These are phyloP conservation scores for Bimastos eiseni DNA, from an alignment of 2,888 invertebrate genomes.

Conservation along the genomic window DNA sequence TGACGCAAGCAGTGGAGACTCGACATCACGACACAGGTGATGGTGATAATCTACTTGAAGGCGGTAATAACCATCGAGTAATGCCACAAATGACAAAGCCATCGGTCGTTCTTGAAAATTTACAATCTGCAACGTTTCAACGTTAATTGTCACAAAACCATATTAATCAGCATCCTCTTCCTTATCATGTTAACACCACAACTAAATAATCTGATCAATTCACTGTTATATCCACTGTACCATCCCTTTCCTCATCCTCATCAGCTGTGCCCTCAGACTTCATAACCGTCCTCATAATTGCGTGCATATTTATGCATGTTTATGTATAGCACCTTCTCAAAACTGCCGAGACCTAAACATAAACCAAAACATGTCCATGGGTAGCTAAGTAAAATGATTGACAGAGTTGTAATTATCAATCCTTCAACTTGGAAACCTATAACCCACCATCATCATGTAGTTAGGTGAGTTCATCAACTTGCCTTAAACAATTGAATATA, in stretches of 20 bases:
- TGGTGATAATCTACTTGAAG: slow-evolving; percentile 38
- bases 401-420: not conserved
- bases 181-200: not conserved
- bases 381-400: too few relatives aligned
- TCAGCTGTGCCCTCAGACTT: not conserved
- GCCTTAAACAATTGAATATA: not conserved
- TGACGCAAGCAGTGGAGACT: slow-evolving; percentile 31
- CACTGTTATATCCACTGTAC: too few relatives aligned
- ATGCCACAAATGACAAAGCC: slow-evolving; percentile 38
- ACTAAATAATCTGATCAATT: too few relatives aligned
- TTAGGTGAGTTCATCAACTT: not conserved
- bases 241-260: not conserved
- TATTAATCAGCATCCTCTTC: not conserved
- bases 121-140: not conserved
- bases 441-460: not conserved
- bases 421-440: not conserved
- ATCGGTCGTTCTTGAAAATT: not conserved
- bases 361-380: too few relatives aligned
- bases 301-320: too few relatives aligned
- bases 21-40: slow-evolving; percentile 33
- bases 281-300: not conserved
- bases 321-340: too few relatives aligned
- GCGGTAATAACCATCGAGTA: slow-evolving; percentile 41
- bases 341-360: too few relatives aligned
- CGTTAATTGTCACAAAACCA: not conserved